A percentile compares a stretch with the other conserved stretches of the same genome.
Evolutionary conservation across 1,140 invertebrate genomes (phyloP).

Genomic region (Drosophila quadrilineata): DNA sequence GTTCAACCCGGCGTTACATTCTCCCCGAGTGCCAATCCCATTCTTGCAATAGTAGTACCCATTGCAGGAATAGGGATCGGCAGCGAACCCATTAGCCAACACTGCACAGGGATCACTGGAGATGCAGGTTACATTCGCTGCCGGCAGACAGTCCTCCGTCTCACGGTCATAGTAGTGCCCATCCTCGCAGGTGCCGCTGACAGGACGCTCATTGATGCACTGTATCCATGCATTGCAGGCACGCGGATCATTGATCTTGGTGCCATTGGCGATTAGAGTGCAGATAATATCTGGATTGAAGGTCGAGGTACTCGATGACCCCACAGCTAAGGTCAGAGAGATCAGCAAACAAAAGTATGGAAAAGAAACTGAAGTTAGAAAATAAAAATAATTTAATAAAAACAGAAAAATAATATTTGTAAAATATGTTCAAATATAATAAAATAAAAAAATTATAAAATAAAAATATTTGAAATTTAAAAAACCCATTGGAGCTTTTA

Average conservation of each 20-base stretch:
- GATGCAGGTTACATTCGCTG: slow-evolving; percentile 50
- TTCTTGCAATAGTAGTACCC: slow-evolving; percentile 67
- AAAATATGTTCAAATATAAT: too few species aligned
- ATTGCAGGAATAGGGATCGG: slow-evolving; percentile 70
- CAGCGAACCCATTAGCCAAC: slow-evolving; percentile 45
- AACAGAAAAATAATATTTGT: too few species aligned
- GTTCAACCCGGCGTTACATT: slow-evolving; percentile 56
- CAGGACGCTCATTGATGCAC: slow-evolving; percentile 51
- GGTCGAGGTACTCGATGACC: too few species aligned
- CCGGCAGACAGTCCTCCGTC: slow-evolving; percentile 40
- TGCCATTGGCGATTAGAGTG: slow-evolving; percentile 45
- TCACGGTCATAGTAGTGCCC: slow-evolving; percentile 58
- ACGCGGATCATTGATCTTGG: slow-evolving; percentile 65
- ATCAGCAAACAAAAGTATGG: too few species aligned
- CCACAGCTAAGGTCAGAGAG: too few species aligned
- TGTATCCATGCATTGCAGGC: slow-evolving; percentile 59
- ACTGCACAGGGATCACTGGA: slow-evolving; percentile 66
- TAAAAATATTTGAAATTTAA: too few species aligned
- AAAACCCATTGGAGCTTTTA: too few species aligned
- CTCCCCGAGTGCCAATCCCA: slow-evolving; percentile 45
- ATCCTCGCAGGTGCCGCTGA: slow-evolving; percentile 40
- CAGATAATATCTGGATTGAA: slow-evolving; percentile 60
- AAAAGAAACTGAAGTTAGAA: background rate
- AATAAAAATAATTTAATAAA: background rate
- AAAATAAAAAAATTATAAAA: too few species aligned